Percentiles rank a stretch among this genome's conserved stretches.
Evolutionary conservation across 2,113 vertebrate species (phyloP).

Genomic region (Myiopsitta monachus): DNA sequence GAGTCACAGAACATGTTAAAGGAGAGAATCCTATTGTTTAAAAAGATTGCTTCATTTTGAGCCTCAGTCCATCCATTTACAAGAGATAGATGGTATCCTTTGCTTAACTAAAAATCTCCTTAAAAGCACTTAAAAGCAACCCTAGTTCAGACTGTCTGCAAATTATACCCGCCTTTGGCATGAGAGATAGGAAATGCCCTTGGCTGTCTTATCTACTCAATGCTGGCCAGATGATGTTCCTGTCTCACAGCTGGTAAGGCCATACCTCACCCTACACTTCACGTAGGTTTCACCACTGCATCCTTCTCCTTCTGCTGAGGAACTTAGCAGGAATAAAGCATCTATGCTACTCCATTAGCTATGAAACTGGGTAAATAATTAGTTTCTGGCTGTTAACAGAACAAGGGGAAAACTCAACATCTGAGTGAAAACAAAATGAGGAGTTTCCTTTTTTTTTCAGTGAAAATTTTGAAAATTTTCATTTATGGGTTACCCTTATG

Average conservation of each 20-base stretch:
- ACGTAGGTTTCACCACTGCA: not conserved
- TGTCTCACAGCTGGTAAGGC: not conserved
- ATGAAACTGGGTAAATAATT: not conserved
- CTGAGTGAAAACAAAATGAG: not conserved
- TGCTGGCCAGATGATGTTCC: not conserved
- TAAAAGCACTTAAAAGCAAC: not conserved
- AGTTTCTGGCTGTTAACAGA: not conserved
- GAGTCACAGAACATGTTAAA: accelerated
- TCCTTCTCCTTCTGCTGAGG: not conserved
- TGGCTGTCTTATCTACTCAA: not conserved
- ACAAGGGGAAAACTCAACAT: not conserved
- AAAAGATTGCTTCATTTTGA: not conserved
- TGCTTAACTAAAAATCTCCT: not conserved
- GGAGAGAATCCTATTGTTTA: not conserved
- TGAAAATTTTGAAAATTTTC: not conserved
- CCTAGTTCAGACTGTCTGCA: not conserved
- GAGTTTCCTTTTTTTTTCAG: not conserved
- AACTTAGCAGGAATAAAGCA: not conserved
- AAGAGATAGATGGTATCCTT: not conserved
- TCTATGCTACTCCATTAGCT: not conserved
- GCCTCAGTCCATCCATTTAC: not conserved
- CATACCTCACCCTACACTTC: accelerated
- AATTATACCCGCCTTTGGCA: not conserved
- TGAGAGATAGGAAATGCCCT: not conserved
- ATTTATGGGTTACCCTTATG: not conserved